Evolutionary conservation across 2,797 vertebrate genomes (phyloP), one percentile per base, ranked within the genome.

Genomic region (Lutjanus campechanus): DNA sequence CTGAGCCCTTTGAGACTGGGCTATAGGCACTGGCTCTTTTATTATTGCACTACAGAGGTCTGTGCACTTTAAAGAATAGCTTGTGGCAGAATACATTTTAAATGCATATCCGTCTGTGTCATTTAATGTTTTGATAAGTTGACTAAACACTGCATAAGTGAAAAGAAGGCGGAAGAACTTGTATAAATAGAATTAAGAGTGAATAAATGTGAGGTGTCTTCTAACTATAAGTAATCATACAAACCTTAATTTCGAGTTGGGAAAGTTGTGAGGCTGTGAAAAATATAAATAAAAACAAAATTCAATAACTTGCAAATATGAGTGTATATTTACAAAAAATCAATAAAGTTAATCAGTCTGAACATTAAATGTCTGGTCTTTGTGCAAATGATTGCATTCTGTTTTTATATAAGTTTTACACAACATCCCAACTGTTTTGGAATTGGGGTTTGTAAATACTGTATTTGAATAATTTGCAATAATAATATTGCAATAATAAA

Each of bases 31-130:
- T 62, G 46, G 65, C 47, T 70, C 68, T 77, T 90, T 90, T 78
- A 87, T 91, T 89, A 90, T 69, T 86, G 69, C 72, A 55, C 67
- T 29, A 66, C 43, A 69, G 73, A 82, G 47, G 60, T 85, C 77
- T 79, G 56, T 64, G 64, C 40, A 58, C 69, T 72, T 75, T 53
- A 60, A 73, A 80, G 47, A 72, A 65, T 11, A 61, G 60, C 55
- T 73, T 7, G 44, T 77, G 56, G 51, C 43, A 58, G 36, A 77
- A 77, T 73, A 70, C 43, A 83, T 84, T 83, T 86, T 36, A 44
- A 76, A 60, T 44, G 2, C 20, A 53, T 64, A 58, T 62, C 41
- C 29, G 17, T 40, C 40, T 76, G 15, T 12, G 44, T 55, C 7
- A 65, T 54, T 63, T 73, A 29, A 68, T 71, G 44, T 76, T 74